Conservation (phyloP, 1,140 invertebrate species). For the Neoseiulus cucumeris region DNA sequence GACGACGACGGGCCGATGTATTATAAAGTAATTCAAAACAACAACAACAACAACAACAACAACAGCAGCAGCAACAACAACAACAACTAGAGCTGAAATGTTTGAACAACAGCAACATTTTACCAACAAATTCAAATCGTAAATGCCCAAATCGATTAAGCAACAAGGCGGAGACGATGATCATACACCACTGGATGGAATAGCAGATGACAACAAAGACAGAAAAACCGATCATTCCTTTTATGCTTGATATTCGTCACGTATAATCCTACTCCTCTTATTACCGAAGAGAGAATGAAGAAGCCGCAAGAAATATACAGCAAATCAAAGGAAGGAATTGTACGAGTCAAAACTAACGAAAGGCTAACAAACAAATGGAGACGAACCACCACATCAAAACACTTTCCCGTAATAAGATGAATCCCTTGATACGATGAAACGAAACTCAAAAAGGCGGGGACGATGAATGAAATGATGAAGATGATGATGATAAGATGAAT, state of each 20-base stretch:
- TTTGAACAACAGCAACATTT: neutral
- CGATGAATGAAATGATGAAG: neutral
- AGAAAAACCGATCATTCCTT: slow-evolving; percentile 9
- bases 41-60: neutral
- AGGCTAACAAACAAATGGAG: neutral
- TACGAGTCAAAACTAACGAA: neutral
- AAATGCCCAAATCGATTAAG: neutral
- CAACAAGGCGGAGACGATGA: neutral
- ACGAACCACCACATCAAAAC: neutral
- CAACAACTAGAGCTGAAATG: neutral
- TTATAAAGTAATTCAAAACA: neutral
- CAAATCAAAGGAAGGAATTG: too few species aligned
- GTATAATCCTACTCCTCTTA: too few species aligned
- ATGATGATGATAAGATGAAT: too few species aligned
- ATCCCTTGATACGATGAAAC: neutral
- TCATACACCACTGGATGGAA: neutral
- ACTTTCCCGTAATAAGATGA: too few species aligned
- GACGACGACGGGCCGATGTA: too few species aligned
- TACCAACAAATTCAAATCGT: neutral
- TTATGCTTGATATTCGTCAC: too few species aligned
- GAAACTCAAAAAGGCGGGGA: neutral
- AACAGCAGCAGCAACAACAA: neutral
- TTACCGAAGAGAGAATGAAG: too few species aligned
- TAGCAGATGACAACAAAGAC: neutral
- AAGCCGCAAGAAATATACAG: too few species aligned